Evolutionary conservation across 2,113 vertebrate species (phyloP), one percentile per base, ranked within the genome.

Genomic region (Megaceryle torquata): DNA sequence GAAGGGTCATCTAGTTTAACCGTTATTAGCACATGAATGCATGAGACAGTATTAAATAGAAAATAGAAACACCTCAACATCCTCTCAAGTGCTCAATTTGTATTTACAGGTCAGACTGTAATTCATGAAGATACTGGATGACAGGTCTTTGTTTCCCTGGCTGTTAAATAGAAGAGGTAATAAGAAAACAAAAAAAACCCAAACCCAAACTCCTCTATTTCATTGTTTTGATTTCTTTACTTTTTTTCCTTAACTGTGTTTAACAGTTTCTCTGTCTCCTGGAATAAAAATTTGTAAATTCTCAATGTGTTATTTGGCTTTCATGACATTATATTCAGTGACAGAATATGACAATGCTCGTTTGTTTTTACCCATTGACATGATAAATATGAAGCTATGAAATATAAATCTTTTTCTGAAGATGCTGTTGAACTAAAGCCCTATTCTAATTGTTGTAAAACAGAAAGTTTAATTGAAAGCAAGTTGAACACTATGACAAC

Each of bases 1-100:
- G 82, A 91, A 89, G 70, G 61, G 79, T 93, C 79, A 65, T 84
- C 64, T 82, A 78, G 75, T 87, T 95, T 92, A 95, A 91, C 88
- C 88, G 91, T 93, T 94, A 95, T 97, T 97, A 93, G 63, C 80
- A 95, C 92, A 92, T 95, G 79, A 95, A 89, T 93, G 43, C 87
- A 83, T 68, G 72, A 96, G 94, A 75, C 64, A 69, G 78, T 86
- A 95, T 95, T 95, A 93, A 88, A 92, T 54, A 93, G 74, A 82
- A 95, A 93, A 82, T 5, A 87, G 82, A 89, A 96, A 85, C 41
- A 87, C 63, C 63, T 90, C 81, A 48, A 59, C 57, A 72, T 86
- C 28, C 3, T 71, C 94, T 83, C 65, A 69, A 96, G 48, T 71
- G 57, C 61, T 94, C n/a, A 19, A 69, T 91, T 96, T 94, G 33